Evolutionary conservation across 37 sponge, comb jelly and placozoan genomes (phyloP).

Genomic region (Diacarnus erythraeanus): DNA sequence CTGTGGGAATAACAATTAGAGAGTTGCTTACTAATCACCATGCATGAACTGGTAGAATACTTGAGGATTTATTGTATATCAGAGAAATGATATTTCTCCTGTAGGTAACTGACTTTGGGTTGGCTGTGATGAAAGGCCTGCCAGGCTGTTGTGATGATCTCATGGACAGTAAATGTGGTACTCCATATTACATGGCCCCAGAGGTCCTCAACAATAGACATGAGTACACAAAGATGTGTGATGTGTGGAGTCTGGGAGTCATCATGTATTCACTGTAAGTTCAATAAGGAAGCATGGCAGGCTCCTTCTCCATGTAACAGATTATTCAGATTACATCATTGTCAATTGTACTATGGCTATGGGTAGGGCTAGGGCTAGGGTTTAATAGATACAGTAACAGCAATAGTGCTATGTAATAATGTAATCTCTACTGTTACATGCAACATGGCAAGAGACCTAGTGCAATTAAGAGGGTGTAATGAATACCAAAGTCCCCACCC

Average conservation of each 20-base stretch:
- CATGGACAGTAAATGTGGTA: slow-evolving; percentile 87
- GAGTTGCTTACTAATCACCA: too few relatives aligned
- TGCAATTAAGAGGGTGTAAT: too few relatives aligned
- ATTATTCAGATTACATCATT: too few relatives aligned
- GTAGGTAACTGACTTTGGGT: slow-evolving; percentile 93
- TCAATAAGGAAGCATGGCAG: background rate
- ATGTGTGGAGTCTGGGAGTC: slow-evolving; percentile 97
- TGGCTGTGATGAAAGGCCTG: slow-evolving; percentile 67
- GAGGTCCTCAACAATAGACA: slow-evolving; percentile 87
- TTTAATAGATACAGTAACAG: too few relatives aligned
- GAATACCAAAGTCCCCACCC: too few relatives aligned
- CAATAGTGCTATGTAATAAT: too few relatives aligned
- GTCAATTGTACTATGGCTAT: too few relatives aligned
- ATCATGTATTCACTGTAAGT: slow-evolving; percentile 96
- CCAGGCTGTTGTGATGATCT: slow-evolving; percentile 59
- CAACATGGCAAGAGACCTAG: too few relatives aligned
- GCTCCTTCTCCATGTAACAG: too few relatives aligned
- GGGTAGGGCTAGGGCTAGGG: background rate
- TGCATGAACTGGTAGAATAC: too few relatives aligned
- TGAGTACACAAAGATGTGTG: slow-evolving; percentile 90
- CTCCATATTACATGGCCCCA: slow-evolving; percentile 95
- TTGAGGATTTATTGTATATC: background rate
- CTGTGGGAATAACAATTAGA: too few relatives aligned
- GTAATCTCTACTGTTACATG: too few relatives aligned
- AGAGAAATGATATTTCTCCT: background rate